A percentile compares a stretch with the other conserved stretches of the same genome.
These are phyloP conservation scores for Aptenodytes forsteri DNA, from an alignment of 2,113 vertebrate genomes.

Conservation along the genomic window DNA sequence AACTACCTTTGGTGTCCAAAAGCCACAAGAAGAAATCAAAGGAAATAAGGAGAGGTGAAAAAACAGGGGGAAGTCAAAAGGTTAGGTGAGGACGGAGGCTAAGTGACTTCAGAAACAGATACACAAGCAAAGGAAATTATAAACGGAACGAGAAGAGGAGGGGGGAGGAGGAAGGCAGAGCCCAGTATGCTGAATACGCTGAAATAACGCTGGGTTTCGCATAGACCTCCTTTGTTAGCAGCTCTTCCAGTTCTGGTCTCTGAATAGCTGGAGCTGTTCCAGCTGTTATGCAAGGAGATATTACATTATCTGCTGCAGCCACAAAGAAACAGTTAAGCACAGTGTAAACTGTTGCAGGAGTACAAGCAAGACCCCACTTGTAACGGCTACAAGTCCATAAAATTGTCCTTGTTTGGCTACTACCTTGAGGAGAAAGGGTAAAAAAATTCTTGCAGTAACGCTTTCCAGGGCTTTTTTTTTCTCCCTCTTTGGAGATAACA, in stretches of 20 bases:
- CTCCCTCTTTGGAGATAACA: not conserved
- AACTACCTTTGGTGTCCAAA: not conserved
- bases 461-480: not conserved
- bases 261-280: conserved; percentile 53
- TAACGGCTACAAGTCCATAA: not conserved
- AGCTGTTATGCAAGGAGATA: not conserved
- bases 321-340: not conserved
- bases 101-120: not conserved
- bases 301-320: conserved; percentile 31
- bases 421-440: not conserved
- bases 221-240: conserved; percentile 21
- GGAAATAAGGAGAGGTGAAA: not conserved
- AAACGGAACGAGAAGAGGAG: not conserved
- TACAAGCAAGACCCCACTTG: not conserved
- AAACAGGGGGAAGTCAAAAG: not conserved
- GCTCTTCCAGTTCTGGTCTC: conserved; percentile 16
- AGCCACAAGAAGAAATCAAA: not conserved
- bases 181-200: not conserved
- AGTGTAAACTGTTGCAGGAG: not conserved
- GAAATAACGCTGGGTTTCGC: not conserved
- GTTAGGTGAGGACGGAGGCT: conserved; percentile 15
- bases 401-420: not conserved
- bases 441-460: not conserved
- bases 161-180: not conserved
- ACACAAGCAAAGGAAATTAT: conserved; percentile 14